Conservation (phyloP, 2,113 vertebrate genomes). For the Nesospiza acunhae region DNA sequence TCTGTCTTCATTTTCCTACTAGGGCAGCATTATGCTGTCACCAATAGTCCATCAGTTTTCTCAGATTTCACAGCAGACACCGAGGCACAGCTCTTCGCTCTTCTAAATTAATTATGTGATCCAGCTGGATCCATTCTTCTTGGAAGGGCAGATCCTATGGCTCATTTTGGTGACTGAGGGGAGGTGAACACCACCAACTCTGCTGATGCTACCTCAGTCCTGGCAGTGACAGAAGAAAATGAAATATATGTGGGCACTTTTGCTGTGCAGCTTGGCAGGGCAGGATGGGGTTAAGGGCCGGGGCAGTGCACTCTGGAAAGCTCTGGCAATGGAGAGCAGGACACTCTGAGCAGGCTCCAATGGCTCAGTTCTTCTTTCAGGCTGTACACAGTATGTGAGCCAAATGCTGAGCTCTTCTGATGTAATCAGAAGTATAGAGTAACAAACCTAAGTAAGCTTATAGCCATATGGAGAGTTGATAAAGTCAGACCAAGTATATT, state of each 20-base stretch:
- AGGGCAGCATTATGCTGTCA: background rate
- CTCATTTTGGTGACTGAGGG: background rate
- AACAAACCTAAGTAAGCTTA: background rate
- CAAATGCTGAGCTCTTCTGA: background rate
- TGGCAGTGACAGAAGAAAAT: background rate
- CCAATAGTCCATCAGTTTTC: background rate
- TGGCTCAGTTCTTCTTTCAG: background rate
- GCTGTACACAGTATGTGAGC: background rate
- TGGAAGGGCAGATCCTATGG: background rate
- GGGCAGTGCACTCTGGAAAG: background rate
- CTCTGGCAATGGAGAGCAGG: background rate
- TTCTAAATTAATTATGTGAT: background rate
- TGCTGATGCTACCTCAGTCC: background rate
- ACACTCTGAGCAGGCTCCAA: background rate
- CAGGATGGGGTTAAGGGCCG: background rate
- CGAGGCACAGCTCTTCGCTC: background rate
- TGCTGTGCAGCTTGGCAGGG: background rate
- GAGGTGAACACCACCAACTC: background rate
- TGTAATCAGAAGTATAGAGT: background rate
- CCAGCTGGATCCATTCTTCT: background rate
- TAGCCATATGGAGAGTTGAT: background rate
- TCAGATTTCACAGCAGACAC: background rate
- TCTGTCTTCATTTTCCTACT: conserved; percentile 14
- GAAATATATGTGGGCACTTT: background rate
- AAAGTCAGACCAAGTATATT: background rate